Base-by-base conservation (phyloP, 2,797 vertebrate genomes). In the Lepus oiostolus region DNA sequence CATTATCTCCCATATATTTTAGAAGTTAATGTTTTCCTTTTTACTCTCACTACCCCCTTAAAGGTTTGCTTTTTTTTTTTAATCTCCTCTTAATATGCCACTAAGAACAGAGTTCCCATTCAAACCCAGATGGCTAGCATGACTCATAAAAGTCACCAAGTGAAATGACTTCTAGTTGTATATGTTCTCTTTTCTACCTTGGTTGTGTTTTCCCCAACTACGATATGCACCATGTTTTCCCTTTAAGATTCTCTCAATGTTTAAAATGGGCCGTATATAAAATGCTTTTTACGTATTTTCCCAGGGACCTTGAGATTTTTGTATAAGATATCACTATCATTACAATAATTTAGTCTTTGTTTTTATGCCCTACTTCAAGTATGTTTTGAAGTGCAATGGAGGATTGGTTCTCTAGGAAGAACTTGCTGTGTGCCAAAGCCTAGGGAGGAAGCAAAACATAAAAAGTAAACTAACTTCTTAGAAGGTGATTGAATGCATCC, bases 11-110 rank as follows among this genome's bases (percentile, higher is more conserved):
- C 85, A 77, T 71, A 0, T n/a, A 91, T 84, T 98, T 97, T 96
- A 97, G 92, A 97, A 82, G 91, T 95, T 92, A 94, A 95, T 80
- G 95, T 95, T 97, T 60, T 88, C 28, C 14, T 96, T 97, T 97
- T 95, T 28, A 95, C 60, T 71, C 85, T 91, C 12, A 32, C 62
- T 88, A 3, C 63, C 62, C 77, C 6, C 80, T 89, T 94, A 91
- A 88, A 96, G 62, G 72, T 95, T 87, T 84, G 92, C 70, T 14
- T 54, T 76, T 75, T 96, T 96, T 96, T 91, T 95, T 86, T 86
- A 77, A 87, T 88, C 70, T 94, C 72, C 86, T 94, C n/a, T 95
- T 87, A 65, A 89, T 86, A 67, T 87, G 76, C 70, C 47, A 5
- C 80, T 62, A 93, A 93, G 21, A 35, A 89, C 60, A 92, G 90